Evolutionary conservation across 2,888 invertebrate species (phyloP).

Genomic region (Himalopsyche kuldschensis): DNA sequence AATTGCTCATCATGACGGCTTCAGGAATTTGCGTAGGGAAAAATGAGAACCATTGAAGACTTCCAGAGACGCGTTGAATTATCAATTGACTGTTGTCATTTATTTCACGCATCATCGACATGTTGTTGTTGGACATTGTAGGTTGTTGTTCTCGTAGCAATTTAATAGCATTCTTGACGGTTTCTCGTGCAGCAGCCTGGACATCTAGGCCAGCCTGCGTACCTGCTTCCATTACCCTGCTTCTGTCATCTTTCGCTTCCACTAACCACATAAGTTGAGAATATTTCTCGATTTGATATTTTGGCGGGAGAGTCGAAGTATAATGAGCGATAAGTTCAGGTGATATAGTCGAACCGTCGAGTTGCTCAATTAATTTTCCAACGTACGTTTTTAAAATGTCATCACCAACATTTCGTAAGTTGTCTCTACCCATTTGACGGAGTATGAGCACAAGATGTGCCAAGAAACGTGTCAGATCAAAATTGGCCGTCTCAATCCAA

Average conservation of each 20-base stretch:
- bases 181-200: constrained; percentile 78
- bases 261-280: constrained; percentile 71
- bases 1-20: constrained; percentile 85
- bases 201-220: constrained; percentile 77
- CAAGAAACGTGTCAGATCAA: constrained; percentile 73
- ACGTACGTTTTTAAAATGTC: constrained; percentile 76
- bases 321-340: constrained; percentile 84
- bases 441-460: constrained; percentile 85
- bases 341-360: constrained; percentile 63
- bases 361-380: constrained; percentile 65
- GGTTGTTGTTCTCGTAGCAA: constrained; percentile 41
- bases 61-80: constrained; percentile 50
- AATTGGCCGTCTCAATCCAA: constrained; percentile 63
- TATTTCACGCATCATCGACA: constrained; percentile 64
- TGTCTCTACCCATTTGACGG: constrained; percentile 74
- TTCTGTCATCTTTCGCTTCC: constrained; percentile 65
- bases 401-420: constrained; percentile 72
- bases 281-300: constrained; percentile 60
- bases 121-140: constrained; percentile 59
- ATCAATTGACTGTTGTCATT: constrained; percentile 44
- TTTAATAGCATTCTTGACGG: constrained; percentile 73
- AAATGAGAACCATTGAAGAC: constrained; percentile 86
- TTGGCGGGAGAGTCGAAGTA: constrained; percentile 72
- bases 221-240: constrained; percentile 70
- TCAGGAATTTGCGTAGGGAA: constrained; percentile 78